Base-by-base conservation (phyloP, 2,797 vertebrate species). In the Zalophus californianus region DNA sequence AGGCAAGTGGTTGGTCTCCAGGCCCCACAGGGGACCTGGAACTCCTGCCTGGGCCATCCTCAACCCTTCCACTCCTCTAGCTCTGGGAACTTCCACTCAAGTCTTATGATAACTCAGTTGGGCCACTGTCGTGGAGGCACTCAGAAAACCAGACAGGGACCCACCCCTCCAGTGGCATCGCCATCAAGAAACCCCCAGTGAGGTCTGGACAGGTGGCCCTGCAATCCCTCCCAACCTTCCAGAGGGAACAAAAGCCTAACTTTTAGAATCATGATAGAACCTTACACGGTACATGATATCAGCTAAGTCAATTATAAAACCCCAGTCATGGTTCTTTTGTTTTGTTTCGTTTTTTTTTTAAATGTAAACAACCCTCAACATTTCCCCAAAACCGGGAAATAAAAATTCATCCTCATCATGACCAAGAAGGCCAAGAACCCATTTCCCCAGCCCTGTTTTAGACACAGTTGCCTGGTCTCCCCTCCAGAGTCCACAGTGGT, bases 401-500 rank as follows among this genome's bases (percentile, higher is more conserved):
- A 23, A 70, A 70, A 70, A 21, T 38, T 21, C n/a, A 70, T 70
- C 18, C 38, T 38, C 66, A 38, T 38, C 66, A 70, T 38, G 66
- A 23, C 35, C n/a, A 38, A 35, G n/a, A 70, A 70, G 66, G 66
- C n/a, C 18, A 11, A 70, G 10, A 70, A 12, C 20, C 66, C 35
- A 38, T 21, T 0, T 25, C 18, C 16, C 32, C 1, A 6, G 13
- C 18, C 14, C 23, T 44, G 48, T 13, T 48, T 29, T 35, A 16
- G 38, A 41, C 52, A 20, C 44, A 32, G 27, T 27, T n/a, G 79
- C 66, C 35, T 27, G 50, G 3, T 20, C 21, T 50, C 14, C 1
- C 5, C 0, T 11, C 3, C 0, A n/a, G 82, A 14, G 56, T 7
- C 41, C n/a, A 4, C 1, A 5, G 4, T 25, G 13, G 7, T 54